A percentile compares a stretch with the other conserved stretches of the same genome.
These are phyloP conservation scores for Lepidurus packardi DNA, from an alignment of 1,140 invertebrate genomes.

Conservation along the genomic window DNA sequence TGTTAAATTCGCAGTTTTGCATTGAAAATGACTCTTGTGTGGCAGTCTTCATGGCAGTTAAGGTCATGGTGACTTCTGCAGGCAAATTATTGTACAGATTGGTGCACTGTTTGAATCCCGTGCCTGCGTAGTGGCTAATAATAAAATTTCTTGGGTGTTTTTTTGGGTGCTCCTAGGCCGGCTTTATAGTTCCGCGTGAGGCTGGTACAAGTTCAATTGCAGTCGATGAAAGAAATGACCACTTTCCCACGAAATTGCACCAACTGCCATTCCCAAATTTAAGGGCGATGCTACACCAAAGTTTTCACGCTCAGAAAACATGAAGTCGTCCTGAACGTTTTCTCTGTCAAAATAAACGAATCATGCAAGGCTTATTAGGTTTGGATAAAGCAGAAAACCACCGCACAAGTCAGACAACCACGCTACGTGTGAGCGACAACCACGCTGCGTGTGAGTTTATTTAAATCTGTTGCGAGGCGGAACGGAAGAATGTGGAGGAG, in stretches of 20 bases:
- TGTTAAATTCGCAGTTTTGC: background rate
- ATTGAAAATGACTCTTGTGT: background rate
- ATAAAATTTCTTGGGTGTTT: background rate
- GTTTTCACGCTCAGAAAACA: background rate
- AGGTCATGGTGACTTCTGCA: background rate
- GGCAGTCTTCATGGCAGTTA: constrained; percentile 13
- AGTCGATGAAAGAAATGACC: background rate
- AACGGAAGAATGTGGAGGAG: background rate
- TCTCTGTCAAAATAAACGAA: background rate
- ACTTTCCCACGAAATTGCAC: background rate
- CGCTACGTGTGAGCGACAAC: background rate
- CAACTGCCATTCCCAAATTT: constrained; percentile 1
- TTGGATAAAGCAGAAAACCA: background rate
- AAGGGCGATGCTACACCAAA: background rate
- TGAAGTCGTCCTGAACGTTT: constrained; percentile 18
- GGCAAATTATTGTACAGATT: background rate
- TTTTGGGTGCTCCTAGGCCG: background rate
- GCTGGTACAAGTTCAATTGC: background rate
- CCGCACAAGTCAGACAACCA: background rate
- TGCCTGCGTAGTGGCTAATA: background rate
- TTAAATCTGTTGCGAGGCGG: background rate
- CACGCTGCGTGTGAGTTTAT: background rate
- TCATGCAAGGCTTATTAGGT: background rate
- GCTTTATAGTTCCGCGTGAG: constrained; percentile 9
- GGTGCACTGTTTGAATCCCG: background rate